A percentile compares a stretch with the other conserved stretches of the same genome.
Evolutionary conservation across 64 coral and sea anemone genomes (phyloP).

Genomic region (Acropora yongei): DNA sequence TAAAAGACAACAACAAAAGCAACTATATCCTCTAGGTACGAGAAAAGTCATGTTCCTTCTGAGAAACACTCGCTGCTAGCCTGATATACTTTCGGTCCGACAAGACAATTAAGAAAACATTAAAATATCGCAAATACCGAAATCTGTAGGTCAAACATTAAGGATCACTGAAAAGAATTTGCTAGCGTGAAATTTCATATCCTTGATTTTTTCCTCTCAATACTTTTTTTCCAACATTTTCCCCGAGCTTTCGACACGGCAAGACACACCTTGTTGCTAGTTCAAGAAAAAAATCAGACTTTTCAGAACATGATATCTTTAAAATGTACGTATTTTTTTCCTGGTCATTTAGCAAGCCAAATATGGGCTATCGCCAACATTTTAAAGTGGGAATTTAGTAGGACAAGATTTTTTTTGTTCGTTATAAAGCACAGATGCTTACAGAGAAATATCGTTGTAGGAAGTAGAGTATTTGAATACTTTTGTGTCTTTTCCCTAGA

Average conservation of each 20-base stretch:
- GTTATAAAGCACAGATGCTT: no score
- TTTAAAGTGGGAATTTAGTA: no score
- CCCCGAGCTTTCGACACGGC: not conserved
- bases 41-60: not conserved
- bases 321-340: no score
- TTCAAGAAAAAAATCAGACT: not conserved
- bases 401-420: no score
- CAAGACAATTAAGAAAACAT: constrained; percentile 16
- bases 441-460: no score
- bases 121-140: constrained; percentile 43
- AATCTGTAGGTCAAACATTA: not conserved
- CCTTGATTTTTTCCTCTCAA: not conserved
- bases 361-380: not conserved
- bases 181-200: constrained; percentile 21
- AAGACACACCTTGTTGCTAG: not conserved
- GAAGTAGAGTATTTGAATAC: no score
- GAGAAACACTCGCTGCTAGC: not conserved
- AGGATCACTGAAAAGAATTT: not conserved
- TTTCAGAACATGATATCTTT: no score
- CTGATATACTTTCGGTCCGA: not conserved
- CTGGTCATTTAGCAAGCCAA: not conserved
- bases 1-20: not conserved
- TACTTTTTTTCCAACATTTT: not conserved
- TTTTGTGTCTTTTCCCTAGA: not conserved
- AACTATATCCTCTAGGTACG: not conserved